Base-by-base conservation (phyloP, 2,113 vertebrate species). In the Oreotrochilus melanogaster region DNA sequence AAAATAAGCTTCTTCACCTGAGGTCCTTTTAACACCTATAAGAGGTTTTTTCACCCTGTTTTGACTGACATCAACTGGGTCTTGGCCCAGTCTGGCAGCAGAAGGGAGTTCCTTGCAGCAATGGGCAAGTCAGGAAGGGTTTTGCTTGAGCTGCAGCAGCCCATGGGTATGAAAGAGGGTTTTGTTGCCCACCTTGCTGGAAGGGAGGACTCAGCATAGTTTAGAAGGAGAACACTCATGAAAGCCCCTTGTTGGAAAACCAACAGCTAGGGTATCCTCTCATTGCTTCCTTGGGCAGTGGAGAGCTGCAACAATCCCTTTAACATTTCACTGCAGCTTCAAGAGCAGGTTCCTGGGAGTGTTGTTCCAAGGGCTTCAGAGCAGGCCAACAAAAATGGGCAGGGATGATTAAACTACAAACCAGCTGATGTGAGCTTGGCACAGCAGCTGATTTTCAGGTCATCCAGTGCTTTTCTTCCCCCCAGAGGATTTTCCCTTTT, bases 371-470 rank as follows among this genome's bases (percentile, higher is more conserved):
- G 74, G 47, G 35, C 47, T 91, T 92, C 64, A 43, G 93, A 86
- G 76, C 39, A 78, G 17, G n/a, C 66, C 74, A 92, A 28, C 66
- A 85, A 62, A 85, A 96, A 78, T 35, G 81, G 89, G 43, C 39
- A 92, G 58, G 27, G 23, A 78, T 64, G 37, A 80, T 85, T 84
- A 67, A 93, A 73, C 45, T 58, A n/a, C 56, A 94, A 88, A 86
- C 54, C 31, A 47, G 70, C 23, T 57, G 79, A 95, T 74, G 39
- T 85, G 86, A 96, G 50, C 82, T 81, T 83, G 74, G 83, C 92
- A 88, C 30, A 74, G 33, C 56, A 18, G 31, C 69, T 73, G 33
- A 39, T 57, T 35, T 51, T 75, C 16, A 14, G 56, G 58, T 92
- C 82, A 71, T 33, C 27, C 27, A 51, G 50, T 19, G 33, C 31